Evolutionary conservation across 2,888 invertebrate genomes (phyloP).

Genomic region (Odontothrips loti): DNA sequence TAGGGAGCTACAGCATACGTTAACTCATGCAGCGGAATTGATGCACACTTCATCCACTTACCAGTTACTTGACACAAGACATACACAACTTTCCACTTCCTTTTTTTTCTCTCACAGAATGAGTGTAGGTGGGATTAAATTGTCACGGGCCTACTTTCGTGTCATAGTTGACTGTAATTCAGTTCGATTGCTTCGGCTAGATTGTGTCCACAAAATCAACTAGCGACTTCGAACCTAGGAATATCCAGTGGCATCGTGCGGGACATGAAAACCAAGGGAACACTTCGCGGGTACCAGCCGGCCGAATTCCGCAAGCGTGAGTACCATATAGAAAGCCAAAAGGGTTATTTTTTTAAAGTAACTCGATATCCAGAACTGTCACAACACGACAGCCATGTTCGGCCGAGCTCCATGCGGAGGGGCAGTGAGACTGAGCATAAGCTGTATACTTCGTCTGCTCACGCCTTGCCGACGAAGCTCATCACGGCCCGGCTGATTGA

Average conservation of each 20-base stretch:
- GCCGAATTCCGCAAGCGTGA: neutral
- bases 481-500: too few relatives aligned
- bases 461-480: too few relatives aligned
- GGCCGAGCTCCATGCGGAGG: too few relatives aligned
- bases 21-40: neutral
- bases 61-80: neutral
- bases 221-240: neutral
- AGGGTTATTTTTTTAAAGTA: neutral
- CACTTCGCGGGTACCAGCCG: neutral
- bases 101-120: neutral
- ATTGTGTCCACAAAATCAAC: neutral
- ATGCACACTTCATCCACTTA: neutral
- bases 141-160: neutral
- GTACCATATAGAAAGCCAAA: neutral
- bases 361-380: neutral
- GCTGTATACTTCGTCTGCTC: too few relatives aligned
- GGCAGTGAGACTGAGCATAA: too few relatives aligned
- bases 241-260: neutral
- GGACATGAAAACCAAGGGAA: neutral
- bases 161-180: neutral
- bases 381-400: conserved; percentile 6
- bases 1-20: neutral
- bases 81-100: neutral
- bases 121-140: neutral
- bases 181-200: neutral